phyloP scores from a whole-genome alignment of 2,113 vertebrate genomes.

The Agelaius tricolor region DNA sequence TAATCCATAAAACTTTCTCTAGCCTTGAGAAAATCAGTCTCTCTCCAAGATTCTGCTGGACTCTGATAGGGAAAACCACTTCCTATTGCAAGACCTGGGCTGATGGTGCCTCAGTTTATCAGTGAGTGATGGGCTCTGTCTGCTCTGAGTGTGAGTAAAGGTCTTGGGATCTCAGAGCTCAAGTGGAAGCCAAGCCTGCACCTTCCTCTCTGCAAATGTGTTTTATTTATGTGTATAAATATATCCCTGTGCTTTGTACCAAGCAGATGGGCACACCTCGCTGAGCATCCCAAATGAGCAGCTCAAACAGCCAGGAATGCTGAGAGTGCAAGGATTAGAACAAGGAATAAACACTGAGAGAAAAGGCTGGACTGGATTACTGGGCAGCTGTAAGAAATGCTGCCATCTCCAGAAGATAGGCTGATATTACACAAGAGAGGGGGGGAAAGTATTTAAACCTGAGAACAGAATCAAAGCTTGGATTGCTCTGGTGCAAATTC shows the following conservation, averaged over 20 bases:
- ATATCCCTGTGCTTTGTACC: neutral
- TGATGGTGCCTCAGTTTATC: neutral
- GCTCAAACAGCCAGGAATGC: neutral
- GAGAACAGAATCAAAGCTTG: neutral
- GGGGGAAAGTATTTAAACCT: neutral
- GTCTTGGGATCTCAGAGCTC: neutral
- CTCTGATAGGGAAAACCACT: neutral
- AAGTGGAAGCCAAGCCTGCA: neutral
- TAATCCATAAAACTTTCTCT: neutral
- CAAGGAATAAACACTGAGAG: neutral
- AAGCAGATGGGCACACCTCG: neutral
- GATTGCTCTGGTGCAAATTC: neutral
- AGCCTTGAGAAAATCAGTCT: neutral
- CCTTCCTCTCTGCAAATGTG: neutral
- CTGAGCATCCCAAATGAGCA: neutral
- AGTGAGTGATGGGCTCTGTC: neutral
- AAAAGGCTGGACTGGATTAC: neutral
- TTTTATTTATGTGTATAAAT: neutral
- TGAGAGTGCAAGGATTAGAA: neutral
- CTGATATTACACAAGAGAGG: neutral
- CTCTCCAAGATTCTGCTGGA: neutral
- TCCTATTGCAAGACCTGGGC: neutral
- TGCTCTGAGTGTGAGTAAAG: neutral
- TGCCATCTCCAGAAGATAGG: constrained; percentile 14
- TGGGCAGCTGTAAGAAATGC: constrained; percentile 24